Evolutionary conservation across 2,797 vertebrate genomes (phyloP), one percentile per base, ranked within the genome.

Genomic region (Centropyge bicolor): DNA sequence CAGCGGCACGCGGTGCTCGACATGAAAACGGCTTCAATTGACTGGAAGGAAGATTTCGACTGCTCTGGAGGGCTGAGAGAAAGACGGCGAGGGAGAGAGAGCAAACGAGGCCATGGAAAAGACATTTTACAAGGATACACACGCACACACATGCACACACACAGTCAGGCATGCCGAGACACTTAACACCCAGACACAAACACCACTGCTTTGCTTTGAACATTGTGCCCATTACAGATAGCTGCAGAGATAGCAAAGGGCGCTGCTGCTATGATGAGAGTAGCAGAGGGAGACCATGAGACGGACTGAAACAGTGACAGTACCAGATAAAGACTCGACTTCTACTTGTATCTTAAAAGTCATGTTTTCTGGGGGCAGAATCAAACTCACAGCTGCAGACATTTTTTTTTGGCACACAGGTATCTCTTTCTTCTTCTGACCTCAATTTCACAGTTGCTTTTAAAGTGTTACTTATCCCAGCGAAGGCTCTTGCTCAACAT

Each of bases 21-120:
- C 83, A 83, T 80, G 80, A 85, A 91, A 92, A 92, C 70, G 55
- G 78, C 88, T 87, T 88, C 91, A 92, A 91, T 78, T 89, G 87
- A 88, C 90, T 84, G 81, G 87, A 91, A 90, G 86, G 81, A 88
- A 82, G 74, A 85, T 87, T 88, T 61, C 2, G 20, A 81, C 80
- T 84, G 55, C 76, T 87, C 87, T 73, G 61, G 74, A 86, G 81
- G 86, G 64, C 68, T 70, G 60, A 83, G 70, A 46, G 74, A 5
- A 41, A 17, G 41, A 64, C 17, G 19, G 56, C 0, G 31, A 61
- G 46, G 22, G 35, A 72, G 24, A 59, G 70, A 61, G 72, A 75
- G 66, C 62, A 51, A 31, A 48, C 31, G 11, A 64, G 70, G 67
- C 78, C 68, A 63, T 12, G 24, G 61, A 81, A 66, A 79, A 85